phyloP scores from a whole-genome alignment of 2,797 vertebrate genomes.

The Anas flavirostris region DNA sequence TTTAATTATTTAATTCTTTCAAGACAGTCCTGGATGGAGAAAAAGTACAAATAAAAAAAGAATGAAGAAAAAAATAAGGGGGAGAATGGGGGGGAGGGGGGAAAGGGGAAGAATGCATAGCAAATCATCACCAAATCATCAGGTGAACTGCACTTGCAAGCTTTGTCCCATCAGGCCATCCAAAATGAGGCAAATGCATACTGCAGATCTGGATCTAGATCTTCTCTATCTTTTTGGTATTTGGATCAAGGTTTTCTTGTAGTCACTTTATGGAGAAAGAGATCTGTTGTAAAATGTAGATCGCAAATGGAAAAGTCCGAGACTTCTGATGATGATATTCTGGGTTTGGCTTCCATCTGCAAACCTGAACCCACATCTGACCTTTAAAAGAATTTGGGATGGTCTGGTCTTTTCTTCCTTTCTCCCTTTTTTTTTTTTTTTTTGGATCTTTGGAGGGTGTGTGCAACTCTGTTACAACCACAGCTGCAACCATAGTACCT shows the following conservation, averaged over 20 bases:
- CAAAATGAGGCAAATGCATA: not conserved
- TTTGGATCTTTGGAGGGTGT: not conserved
- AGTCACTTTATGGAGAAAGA: not conserved
- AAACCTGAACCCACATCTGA: constrained; percentile 23
- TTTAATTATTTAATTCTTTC: not conserved
- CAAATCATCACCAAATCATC: not conserved
- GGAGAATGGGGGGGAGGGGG: not conserved
- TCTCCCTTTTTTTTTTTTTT: too few relatives aligned
- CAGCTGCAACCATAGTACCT: not conserved
- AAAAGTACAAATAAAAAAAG: not conserved
- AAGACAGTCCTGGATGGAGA: not conserved
- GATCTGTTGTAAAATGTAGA: not conserved
- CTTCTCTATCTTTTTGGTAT: not conserved
- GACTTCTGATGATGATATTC: not conserved
- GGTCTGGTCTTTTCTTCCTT: not conserved
- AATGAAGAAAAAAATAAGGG: not conserved
- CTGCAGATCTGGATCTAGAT: not conserved
- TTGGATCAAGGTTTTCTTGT: not conserved
- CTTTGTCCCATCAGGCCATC: not conserved
- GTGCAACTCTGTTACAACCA: not conserved
- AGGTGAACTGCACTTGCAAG: not conserved
- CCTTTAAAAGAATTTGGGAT: constrained; percentile 30
- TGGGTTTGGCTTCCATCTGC: not conserved
- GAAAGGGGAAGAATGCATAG: not conserved
- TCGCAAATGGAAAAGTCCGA: constrained; percentile 1